These are phyloP conservation scores for Scaptomyza flava DNA, from an alignment of 2,888 invertebrate species.

Conservation along the genomic window DNA sequence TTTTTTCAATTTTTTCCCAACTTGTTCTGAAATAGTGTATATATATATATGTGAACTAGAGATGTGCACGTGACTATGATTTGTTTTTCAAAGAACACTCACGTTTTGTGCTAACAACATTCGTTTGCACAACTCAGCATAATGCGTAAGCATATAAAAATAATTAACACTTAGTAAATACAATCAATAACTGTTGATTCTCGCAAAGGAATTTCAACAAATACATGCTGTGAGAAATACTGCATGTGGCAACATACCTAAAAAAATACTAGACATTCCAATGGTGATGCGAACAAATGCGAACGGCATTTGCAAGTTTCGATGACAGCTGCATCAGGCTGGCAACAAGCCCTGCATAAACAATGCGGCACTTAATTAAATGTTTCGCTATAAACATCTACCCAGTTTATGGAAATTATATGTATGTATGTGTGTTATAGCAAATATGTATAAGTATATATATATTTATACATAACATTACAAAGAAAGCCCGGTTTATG, in stretches of 20 bases:
- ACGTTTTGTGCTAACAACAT: not conserved
- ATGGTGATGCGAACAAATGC: constrained; percentile 5
- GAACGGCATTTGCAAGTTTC: not conserved
- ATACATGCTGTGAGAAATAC: constrained; percentile 14
- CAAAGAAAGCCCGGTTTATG: constrained; percentile 51
- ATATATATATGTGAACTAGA: constrained; percentile 47
- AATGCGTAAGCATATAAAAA: not conserved
- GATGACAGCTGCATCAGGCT: constrained; percentile 14
- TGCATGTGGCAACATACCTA: not conserved
- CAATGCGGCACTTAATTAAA: not conserved
- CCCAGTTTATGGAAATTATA: constrained; percentile 18
- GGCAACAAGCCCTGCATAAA: not conserved
- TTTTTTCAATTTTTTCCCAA: constrained; percentile 33
- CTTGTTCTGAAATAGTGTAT: constrained; percentile 37
- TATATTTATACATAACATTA: constrained; percentile 39
- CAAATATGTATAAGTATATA: constrained; percentile 51
- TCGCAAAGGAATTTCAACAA: not conserved
- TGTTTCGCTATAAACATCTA: not conserved
- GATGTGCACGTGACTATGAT: constrained; percentile 38
- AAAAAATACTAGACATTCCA: constrained; percentile 22
- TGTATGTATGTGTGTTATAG: constrained; percentile 37
- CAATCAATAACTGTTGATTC: constrained; percentile 5
- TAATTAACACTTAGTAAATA: not conserved
- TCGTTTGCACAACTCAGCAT: not conserved
- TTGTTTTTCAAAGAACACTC: constrained; percentile 14